These are phyloP conservation scores for Leptinotarsa juncta DNA, from an alignment of 2,888 invertebrate species.

Conservation along the genomic window DNA sequence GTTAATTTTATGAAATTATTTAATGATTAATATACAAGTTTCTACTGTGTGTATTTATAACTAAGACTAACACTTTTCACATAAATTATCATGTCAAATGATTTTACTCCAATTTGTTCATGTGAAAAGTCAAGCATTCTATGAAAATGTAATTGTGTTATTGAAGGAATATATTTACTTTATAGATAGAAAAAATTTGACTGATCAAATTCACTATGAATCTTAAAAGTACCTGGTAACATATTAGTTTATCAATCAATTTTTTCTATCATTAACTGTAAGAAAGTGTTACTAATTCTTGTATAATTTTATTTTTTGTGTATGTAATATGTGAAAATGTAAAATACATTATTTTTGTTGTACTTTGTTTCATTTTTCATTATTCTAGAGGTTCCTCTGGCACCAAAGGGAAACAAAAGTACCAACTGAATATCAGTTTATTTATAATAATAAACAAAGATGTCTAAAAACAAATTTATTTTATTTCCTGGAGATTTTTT, in stretches of 20 bases:
- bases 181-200: conserved; percentile 37
- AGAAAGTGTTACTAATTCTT: conserved; percentile 43
- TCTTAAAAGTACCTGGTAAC: conserved; percentile 22
- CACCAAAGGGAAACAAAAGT: neutral
- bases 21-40: conserved; percentile 45
- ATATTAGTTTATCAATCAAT: conserved; percentile 24
- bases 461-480: too few species aligned
- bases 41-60: conserved; percentile 39
- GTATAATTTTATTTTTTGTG: conserved; percentile 53
- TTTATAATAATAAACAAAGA: too few species aligned
- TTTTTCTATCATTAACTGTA: conserved; percentile 29
- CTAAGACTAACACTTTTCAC: conserved; percentile 36
- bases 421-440: too few species aligned
- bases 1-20: conserved; percentile 45
- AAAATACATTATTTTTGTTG: conserved; percentile 45
- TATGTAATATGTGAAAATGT: conserved; percentile 42
- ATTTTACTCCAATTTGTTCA: neutral
- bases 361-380: conserved; percentile 19
- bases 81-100: conserved; percentile 12
- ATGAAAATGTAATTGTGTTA: conserved; percentile 22
- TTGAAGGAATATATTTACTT: conserved; percentile 37
- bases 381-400: neutral
- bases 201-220: conserved; percentile 18
- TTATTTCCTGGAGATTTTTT: too few species aligned
- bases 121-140: neutral